These are phyloP conservation scores for Laticauda colubrina DNA, from an alignment of 2,113 vertebrate species.

Conservation along the genomic window DNA sequence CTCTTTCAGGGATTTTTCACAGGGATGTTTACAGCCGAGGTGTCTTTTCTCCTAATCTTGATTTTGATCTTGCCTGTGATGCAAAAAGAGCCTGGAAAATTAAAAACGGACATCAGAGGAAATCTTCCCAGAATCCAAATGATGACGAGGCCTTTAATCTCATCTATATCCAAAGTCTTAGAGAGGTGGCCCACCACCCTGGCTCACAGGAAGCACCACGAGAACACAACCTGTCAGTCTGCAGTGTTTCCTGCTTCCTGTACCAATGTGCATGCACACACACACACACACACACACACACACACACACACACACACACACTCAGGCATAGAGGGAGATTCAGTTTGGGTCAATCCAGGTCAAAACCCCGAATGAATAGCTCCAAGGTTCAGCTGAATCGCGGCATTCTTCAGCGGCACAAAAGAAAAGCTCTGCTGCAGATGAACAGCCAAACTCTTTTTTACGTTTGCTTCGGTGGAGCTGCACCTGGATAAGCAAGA, in stretches of 20 bases:
- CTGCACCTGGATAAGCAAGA: constrained; percentile 41
- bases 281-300: too few relatives aligned
- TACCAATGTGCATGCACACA: neutral
- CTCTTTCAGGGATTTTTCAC: neutral
- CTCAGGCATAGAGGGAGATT: neutral
- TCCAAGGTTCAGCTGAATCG: constrained; percentile 26
- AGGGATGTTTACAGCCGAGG: neutral
- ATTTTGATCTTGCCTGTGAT: neutral
- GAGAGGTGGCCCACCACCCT: too few relatives aligned
- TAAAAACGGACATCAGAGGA: neutral
- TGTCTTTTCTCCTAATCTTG: neutral
- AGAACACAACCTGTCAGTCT: too few relatives aligned
- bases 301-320: too few relatives aligned
- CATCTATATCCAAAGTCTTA: too few relatives aligned
- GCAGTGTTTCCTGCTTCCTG: constrained; percentile 24
- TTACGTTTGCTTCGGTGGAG: constrained; percentile 21
- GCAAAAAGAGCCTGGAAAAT: neutral
- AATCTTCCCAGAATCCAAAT: neutral
- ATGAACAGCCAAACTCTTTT: constrained; percentile 25
- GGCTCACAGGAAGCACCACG: too few relatives aligned
- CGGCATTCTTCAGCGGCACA: constrained; percentile 25
- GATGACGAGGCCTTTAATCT: too few relatives aligned
- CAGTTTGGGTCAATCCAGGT: constrained; percentile 55
- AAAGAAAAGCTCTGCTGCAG: fast-evolving
- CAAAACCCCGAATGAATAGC: constrained; percentile 35